Evolutionary conservation across 2,888 invertebrate genomes (phyloP), one percentile per base, ranked within the genome.

Genomic region (Leptinotarsa rubiginosa): DNA sequence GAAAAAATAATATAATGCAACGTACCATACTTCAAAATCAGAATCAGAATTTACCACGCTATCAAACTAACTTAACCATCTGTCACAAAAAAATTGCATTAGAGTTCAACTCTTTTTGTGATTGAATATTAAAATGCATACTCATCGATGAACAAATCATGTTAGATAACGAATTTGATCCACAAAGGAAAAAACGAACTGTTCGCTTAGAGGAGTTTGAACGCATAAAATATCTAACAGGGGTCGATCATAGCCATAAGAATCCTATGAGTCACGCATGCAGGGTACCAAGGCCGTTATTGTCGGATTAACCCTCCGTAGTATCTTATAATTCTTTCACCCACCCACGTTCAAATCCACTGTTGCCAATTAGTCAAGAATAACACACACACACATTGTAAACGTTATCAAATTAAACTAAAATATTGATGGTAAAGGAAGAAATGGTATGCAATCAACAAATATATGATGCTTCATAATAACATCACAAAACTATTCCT

Each of bases 281-380:
- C 75, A 69, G 79, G 76, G 77, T 71, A 72, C 75, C 72, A 75
- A 70, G 78, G 76, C 77, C 75, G 79, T 79, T 79, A 79, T 76
- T 76, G 77, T 77, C 77, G 79, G 77, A 79, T 79, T 79, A 79
- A 77, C 79, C 79, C 79, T 76, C 79, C 69, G 59, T 72, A 73
- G 75, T 69, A 76, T 78, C 75, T 77, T 77, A 74, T 15, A 41
- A 72, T 62, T 62, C 31, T 67, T 49, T 59, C 31, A 68, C 50
- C 67, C 62, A 67, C 22, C 47, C 54, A 47, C 49, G n/a, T 62
- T 25, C 50, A 22, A 20, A 47, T n/a, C 22, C 59, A 47, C n/a
- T 22, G 62, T 70, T 49, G 47, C 41, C 47, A 56, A 52, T 52
- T 52, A 18, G 5, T 18, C 16, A 16, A 18, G 10, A 52, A 52